Evolutionary conservation across 2,888 invertebrate genomes (phyloP), one percentile per base, ranked within the genome.

Genomic region (Rhorus exstirpatorius): DNA sequence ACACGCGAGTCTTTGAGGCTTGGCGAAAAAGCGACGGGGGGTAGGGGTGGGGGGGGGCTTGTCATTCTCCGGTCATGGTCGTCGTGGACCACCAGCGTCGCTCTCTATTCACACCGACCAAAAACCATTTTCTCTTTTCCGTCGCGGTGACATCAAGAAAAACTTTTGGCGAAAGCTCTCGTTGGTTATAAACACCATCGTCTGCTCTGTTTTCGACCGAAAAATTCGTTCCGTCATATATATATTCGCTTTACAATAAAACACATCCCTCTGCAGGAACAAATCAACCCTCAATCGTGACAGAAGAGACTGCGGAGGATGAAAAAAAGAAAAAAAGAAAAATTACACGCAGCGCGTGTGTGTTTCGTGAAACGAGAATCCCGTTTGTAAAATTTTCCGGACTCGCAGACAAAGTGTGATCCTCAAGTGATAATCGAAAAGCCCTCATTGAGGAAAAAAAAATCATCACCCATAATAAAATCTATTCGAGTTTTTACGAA

Each of bases 21-120:
- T 51, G 68, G 60, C 60, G 60, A 49, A 53, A 63, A 58, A 76
- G 35, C 76, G 26, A 58, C 76, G 68, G 76, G 76, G 67, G 65
- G 38, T 38, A 3, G 14, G 17, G 14, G 17, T 35, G 35, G 35
- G 4, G 31, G 31, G 2, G 3, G 2, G 6, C 31, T 6, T 31
- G 3, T 31, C 31, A 35, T 12, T 17, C 31, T n/a, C 2, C 10
- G 14, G 14, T 21, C 41, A 6, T 19, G 3, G 8, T 17, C n/a
- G 0, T 49, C 19, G 10, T 49, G 24, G 76, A 76, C 76, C 67
- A 26, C 76, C 76, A 35, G 49, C 67, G 67, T 76, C 38, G 76
- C 46, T 38, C 24, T 21, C 21, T 19, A 14, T 12, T 24, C 61
- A 14, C 14, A 14, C 1, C 1, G 21, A n/a, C n/a, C 19, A 6